These are phyloP conservation scores for Dolichoris vasculosae DNA, from an alignment of 1,140 invertebrate species.

Conservation along the genomic window DNA sequence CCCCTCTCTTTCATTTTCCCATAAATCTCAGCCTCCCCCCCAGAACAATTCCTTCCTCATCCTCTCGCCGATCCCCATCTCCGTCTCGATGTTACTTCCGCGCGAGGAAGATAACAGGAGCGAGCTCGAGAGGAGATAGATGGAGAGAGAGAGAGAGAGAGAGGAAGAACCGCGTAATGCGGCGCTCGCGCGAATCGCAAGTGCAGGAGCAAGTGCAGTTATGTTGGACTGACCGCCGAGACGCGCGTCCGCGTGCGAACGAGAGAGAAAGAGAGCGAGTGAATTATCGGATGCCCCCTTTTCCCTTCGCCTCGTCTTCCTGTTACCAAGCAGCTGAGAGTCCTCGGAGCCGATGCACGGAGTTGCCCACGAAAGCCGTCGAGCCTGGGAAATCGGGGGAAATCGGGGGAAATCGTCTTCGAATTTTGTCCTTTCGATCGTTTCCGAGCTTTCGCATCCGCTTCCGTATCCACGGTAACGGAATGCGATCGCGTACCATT, in stretches of 20 bases:
- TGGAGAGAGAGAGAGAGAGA: neutral
- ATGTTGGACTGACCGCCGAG: conserved; percentile 66
- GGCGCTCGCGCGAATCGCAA: conserved; percentile 14
- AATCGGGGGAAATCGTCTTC: too few species aligned
- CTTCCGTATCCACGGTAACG: too few species aligned
- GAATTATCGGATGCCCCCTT: conserved; percentile 37
- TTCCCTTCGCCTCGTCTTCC: conserved; percentile 24
- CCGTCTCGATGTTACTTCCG: neutral
- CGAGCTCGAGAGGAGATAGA: neutral
- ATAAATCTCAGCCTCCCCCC: neutral
- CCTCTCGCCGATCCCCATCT: neutral
- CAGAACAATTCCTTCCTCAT: neutral
- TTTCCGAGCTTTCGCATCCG: too few species aligned
- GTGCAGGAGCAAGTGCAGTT: conserved; percentile 62
- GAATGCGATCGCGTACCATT: too few species aligned
- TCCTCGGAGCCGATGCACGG: neutral
- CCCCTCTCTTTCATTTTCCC: neutral
- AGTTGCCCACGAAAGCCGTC: too few species aligned
- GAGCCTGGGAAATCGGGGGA: too few species aligned
- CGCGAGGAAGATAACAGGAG: neutral
- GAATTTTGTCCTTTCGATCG: too few species aligned
- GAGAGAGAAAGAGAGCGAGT: conserved; percentile 1
- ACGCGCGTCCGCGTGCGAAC: conserved; percentile 17
- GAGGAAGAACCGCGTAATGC: conserved; percentile 22
- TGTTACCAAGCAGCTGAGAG: conserved; percentile 25